phyloP scores from a whole-genome alignment of 2,113 vertebrate genomes.

The Balaenoptera acutorostrata region DNA sequence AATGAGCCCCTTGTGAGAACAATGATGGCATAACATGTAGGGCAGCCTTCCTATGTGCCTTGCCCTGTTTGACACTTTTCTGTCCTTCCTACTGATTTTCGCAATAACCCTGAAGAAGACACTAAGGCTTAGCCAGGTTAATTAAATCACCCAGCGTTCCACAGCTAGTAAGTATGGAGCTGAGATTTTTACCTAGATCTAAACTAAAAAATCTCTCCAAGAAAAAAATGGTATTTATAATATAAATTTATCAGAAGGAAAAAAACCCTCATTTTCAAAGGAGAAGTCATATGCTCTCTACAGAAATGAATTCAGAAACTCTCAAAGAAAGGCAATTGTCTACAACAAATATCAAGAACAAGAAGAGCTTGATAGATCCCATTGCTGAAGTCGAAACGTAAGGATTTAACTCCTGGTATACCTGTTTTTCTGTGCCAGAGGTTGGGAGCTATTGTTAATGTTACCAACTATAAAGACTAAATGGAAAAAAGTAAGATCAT shows the following conservation, averaged over 20 bases:
- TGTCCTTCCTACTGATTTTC: background rate
- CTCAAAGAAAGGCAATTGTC: background rate
- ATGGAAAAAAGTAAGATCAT: background rate
- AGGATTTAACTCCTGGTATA: background rate
- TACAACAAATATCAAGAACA: background rate
- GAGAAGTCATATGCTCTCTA: background rate
- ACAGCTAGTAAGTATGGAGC: background rate
- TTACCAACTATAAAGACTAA: background rate
- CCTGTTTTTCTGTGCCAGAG: background rate
- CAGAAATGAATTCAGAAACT: background rate
- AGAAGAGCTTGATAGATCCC: background rate
- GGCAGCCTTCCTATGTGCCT: background rate
- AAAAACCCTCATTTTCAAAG: background rate
- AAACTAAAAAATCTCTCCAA: constrained; percentile 10
- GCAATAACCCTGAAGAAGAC: background rate
- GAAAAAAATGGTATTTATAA: background rate
- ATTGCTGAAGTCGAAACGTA: background rate
- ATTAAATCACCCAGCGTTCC: background rate
- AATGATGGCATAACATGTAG: background rate
- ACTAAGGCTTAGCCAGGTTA: background rate
- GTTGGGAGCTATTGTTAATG: background rate
- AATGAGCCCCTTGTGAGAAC: background rate
- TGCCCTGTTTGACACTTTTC: background rate
- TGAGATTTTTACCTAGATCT: background rate
- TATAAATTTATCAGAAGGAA: background rate